Conservation (phyloP, 2,888 invertebrate species). For the Lasioglossum lativentre region DNA sequence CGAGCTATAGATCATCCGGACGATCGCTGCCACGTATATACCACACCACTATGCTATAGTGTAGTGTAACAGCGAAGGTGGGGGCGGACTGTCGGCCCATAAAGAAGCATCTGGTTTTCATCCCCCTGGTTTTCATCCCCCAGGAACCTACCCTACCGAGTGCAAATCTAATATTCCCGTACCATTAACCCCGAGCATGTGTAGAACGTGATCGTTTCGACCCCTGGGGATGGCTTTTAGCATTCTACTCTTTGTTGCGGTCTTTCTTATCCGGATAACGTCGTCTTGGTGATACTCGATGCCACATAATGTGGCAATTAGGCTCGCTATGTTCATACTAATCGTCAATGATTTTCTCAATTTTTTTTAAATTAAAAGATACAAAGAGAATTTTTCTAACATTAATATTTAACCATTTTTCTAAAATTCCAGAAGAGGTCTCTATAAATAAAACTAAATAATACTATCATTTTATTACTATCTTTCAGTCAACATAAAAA, state of each 20-base stretch:
- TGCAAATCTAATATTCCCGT: slow-evolving; percentile 78
- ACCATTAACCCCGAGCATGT: slow-evolving; percentile 79
- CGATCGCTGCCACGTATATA: slow-evolving; percentile 35
- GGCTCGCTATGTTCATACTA: background rate
- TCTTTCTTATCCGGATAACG: slow-evolving; percentile 36
- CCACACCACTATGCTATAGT: background rate
- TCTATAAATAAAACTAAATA: background rate
- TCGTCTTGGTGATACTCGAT: background rate
- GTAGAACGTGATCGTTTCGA: slow-evolving; percentile 71
- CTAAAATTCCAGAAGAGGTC: background rate
- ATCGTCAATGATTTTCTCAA: background rate
- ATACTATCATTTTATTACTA: no score
- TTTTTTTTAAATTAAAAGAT: background rate
- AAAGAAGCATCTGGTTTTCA: slow-evolving; percentile 55
- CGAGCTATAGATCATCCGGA: slow-evolving; percentile 62
- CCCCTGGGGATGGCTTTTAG: slow-evolving; percentile 31
- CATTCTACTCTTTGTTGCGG: slow-evolving; percentile 11
- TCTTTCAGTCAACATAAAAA: no score
- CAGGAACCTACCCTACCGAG: slow-evolving; percentile 51
- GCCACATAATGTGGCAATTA: background rate
- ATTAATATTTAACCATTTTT: background rate
- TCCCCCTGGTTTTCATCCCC: slow-evolving; percentile 30
- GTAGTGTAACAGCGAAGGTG: background rate
- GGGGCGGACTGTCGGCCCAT: background rate
- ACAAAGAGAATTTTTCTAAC: background rate